Percentiles rank a stretch among this genome's conserved stretches.
These are phyloP conservation scores for Maccullochella peelii DNA, from an alignment of 2,113 vertebrate species.

Conservation along the genomic window DNA sequence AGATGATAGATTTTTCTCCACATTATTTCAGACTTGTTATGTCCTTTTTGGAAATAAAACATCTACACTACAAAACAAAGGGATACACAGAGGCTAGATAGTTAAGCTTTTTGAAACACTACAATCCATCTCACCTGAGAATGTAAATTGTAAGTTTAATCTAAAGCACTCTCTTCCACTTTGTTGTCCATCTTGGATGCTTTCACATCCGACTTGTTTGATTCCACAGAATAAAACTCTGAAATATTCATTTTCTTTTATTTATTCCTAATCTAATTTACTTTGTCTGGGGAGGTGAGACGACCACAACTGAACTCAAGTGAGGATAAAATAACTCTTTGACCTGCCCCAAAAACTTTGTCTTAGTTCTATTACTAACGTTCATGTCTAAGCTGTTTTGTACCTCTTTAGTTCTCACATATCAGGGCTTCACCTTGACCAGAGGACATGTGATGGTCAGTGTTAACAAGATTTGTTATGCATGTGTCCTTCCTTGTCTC, in stretches of 20 bases:
- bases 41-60: not conserved
- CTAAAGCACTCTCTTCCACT: slow-evolving; percentile 1
- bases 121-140: not conserved
- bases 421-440: not conserved
- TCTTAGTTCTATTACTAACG: not conserved
- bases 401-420: not conserved
- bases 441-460: not conserved
- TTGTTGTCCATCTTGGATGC: not conserved
- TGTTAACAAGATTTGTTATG: not conserved
- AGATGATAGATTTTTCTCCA: slow-evolving; percentile 10
- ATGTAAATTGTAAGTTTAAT: not conserved
- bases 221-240: not conserved
- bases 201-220: not conserved
- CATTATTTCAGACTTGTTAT: slow-evolving; percentile 14
- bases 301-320: not conserved
- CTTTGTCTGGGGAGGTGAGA: not conserved
- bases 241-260: not conserved
- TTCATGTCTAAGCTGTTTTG: not conserved
- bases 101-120: not conserved
- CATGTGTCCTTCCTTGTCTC: not conserved
- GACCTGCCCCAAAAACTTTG: not conserved
- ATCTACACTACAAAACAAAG: no score
- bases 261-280: not conserved
- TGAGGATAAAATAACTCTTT: not conserved
- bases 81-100: not conserved